Percentiles rank a stretch among this genome's conserved stretches.
Evolutionary conservation across 2,113 vertebrate genomes (phyloP).

Genomic region (Myiagra hebetior): DNA sequence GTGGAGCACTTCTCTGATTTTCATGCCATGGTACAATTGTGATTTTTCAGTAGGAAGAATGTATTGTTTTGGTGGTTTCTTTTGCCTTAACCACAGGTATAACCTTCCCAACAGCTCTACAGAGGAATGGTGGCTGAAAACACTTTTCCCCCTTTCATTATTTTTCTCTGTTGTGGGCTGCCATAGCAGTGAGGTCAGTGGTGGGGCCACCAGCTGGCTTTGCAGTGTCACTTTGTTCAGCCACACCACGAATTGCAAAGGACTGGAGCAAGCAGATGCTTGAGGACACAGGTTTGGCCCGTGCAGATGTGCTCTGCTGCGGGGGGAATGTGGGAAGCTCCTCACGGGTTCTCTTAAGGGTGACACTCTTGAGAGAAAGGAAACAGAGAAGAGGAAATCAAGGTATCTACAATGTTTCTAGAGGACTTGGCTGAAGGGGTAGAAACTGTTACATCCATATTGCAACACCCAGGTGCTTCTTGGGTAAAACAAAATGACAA

Average conservation of each 20-base stretch:
- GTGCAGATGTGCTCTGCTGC: fast-evolving
- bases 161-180: not conserved
- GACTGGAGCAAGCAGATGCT: not conserved
- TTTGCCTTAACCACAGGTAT: not conserved
- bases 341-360: not conserved
- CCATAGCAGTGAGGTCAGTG: not conserved
- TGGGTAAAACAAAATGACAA: not conserved
- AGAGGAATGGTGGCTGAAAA: not conserved
- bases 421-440: not conserved
- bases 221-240: not conserved
- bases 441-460: not conserved
- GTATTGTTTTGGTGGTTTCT: not conserved
- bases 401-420: not conserved
- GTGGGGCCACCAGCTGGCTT: not conserved
- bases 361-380: not conserved
- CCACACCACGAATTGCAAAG: not conserved
- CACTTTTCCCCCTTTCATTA: not conserved
- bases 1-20: not conserved
- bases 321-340: fast-evolving
- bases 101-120: not conserved
- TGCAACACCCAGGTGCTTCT: not conserved
- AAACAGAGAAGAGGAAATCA: not conserved
- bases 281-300: not conserved
- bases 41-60: not conserved
- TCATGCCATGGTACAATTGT: not conserved